Conservation (phyloP, 2,888 invertebrate genomes). For the Cordilura impudica region DNA sequence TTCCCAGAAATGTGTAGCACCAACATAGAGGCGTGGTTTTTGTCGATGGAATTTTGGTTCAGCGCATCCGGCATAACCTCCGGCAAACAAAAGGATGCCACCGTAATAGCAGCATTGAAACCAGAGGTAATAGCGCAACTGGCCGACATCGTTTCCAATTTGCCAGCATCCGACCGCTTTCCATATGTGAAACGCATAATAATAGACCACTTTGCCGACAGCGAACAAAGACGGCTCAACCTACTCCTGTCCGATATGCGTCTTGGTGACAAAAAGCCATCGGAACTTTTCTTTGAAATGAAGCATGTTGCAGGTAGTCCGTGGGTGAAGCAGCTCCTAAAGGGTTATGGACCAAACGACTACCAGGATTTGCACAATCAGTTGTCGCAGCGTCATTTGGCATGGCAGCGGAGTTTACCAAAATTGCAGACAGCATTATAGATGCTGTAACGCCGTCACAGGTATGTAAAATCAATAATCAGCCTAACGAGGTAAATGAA, state of each 20-base stretch:
- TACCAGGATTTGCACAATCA: no score
- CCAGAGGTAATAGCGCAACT: not conserved
- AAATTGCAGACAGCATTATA: no score
- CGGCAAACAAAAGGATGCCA: constrained; percentile 13
- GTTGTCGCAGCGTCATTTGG: no score
- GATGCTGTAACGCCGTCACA: no score
- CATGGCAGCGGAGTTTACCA: no score
- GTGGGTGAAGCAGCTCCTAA: not conserved
- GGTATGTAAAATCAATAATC: no score
- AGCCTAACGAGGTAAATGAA: no score
- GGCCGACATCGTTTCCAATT: not conserved
- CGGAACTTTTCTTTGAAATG: constrained; percentile 6
- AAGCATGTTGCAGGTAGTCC: not conserved
- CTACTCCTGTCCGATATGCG: constrained; percentile 5
- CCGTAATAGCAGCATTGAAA: constrained; percentile 1
- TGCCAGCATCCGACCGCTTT: constrained; percentile 8
- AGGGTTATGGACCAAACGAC: no score
- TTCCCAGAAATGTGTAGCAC: no score
- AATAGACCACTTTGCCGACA: constrained; percentile 15
- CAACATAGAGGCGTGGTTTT: no score
- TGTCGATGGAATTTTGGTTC: constrained; percentile 26
- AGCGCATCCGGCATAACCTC: constrained; percentile 19
- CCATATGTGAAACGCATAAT: not conserved
- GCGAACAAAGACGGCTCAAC: constrained; percentile 15
- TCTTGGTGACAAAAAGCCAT: not conserved